Evolutionary conservation across 2,797 vertebrate species (phyloP), one percentile per base, ranked within the genome.

Genomic region (Tapera naevia): DNA sequence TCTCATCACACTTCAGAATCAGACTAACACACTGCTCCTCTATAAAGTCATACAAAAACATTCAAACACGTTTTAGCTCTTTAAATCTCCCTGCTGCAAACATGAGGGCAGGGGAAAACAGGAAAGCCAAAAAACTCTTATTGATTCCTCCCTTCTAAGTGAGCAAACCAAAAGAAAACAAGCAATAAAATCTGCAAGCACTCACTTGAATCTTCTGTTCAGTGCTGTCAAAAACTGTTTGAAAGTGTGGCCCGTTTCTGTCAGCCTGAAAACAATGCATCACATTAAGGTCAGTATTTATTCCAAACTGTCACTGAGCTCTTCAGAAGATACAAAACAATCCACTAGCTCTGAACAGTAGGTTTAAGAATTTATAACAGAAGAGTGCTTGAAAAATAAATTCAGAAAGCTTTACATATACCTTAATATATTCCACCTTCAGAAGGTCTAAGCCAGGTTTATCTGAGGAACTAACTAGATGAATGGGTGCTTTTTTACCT

Each of bases 351-450:
- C 70, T 30, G 25, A 91, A 66, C 12, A 35, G 30, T 8, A 72
- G 16, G n/a, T 62, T 32, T 70, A n/a, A 79, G 72, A 80, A 15
- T 70, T 61, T 4, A 69, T 12, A 66, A 35, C 8, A 66, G 4
- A 45, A 4, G 75, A 72, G 8, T 12, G 6, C 3, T 58, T 30
- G 17, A 65, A 67, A 90, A 62, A 61, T 50, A 48, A 23, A 28
- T 69, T 43, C 73, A 0, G 46, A 19, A 83, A 86, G 35, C 15
- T 86, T 70, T 33, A 57, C 7, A 18, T 89, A 97, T 97, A 99
- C 99, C 98, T 99, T 99, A 96, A 97, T 96, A 93, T 98, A 99
- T 86, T 99, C 98, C 93, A 99, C 99, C 97, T 99, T 99, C 95
- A 99, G 98, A 75, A 99, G 98, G 96, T 99, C 98, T 76, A 98